Conservation (phyloP, 1,140 invertebrate genomes). For the Melanaphis sacchari region DNA sequence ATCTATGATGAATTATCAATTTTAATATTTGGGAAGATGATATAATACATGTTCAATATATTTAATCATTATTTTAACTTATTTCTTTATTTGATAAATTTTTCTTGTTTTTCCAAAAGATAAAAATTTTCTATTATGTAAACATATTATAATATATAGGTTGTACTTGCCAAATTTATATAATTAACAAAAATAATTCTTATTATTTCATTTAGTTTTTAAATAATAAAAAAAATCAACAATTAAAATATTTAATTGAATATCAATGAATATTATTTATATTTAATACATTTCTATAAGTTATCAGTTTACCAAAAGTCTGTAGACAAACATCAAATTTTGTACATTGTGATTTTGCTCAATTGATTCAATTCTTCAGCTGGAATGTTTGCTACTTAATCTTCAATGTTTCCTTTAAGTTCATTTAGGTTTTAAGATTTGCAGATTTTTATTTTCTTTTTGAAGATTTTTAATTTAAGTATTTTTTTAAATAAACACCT, state of each 20-base stretch:
- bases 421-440: not conserved
- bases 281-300: not conserved
- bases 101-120: conserved; percentile 7
- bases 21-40: not conserved
- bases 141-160: not conserved
- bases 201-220: not conserved
- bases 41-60: not conserved
- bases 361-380: conserved; percentile 21
- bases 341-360: not conserved
- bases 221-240: not conserved
- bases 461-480: not conserved
- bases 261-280: not conserved
- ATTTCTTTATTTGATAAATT: not conserved
- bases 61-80: not conserved
- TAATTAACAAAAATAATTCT: not conserved
- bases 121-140: not conserved
- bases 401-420: not conserved
- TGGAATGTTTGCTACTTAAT: conserved; percentile 10
- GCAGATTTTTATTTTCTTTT: not conserved
- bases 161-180: not conserved
- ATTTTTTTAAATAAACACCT: not conserved
- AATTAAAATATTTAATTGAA: conserved; percentile 24
- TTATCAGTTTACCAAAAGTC: not conserved
- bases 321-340: not conserved
- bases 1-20: not conserved